Conservation (phyloP, 2,888 invertebrate species). For the Trachelus troglodyta region DNA sequence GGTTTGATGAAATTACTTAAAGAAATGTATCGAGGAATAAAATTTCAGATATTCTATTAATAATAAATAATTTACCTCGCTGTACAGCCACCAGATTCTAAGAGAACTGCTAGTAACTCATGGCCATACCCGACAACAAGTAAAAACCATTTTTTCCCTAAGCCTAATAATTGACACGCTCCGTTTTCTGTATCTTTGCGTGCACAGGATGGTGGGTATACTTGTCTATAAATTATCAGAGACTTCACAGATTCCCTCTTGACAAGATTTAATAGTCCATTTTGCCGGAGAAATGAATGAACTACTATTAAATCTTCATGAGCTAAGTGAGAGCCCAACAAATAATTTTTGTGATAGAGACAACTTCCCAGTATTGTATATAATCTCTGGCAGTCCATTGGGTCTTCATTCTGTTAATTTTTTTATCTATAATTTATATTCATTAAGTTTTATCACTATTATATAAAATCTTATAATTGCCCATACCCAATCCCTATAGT, state of each 20-base stretch:
- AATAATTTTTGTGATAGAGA: constrained; percentile 74
- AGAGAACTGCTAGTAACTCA: constrained; percentile 76
- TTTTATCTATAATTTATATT: background rate
- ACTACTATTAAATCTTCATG: constrained; percentile 80
- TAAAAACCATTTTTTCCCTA: constrained; percentile 78
- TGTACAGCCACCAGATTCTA: constrained; percentile 83
- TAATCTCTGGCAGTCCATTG: constrained; percentile 79
- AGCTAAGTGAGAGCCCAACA: constrained; percentile 83
- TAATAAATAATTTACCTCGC: constrained; percentile 65
- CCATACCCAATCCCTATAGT: constrained; percentile 88
- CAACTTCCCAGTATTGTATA: constrained; percentile 77
- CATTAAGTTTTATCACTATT: constrained; percentile 1
- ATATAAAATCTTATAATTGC: background rate
- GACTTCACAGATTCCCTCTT: constrained; percentile 76
- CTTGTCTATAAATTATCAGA: constrained; percentile 82
- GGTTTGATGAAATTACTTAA: background rate
- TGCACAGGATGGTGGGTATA: constrained; percentile 72
- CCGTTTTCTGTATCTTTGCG: constrained; percentile 38
- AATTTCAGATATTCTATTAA: background rate
- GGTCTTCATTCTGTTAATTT: constrained; percentile 77
- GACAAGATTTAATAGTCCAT: constrained; percentile 79
- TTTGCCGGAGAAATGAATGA: constrained; percentile 79
- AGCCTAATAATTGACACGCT: constrained; percentile 57
- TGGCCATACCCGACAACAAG: constrained; percentile 79
- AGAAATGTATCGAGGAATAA: background rate